Percentiles rank a stretch among this genome's conserved stretches.
phyloP scores from a whole-genome alignment of 1,140 invertebrate species.

The Cydia amplana region DNA sequence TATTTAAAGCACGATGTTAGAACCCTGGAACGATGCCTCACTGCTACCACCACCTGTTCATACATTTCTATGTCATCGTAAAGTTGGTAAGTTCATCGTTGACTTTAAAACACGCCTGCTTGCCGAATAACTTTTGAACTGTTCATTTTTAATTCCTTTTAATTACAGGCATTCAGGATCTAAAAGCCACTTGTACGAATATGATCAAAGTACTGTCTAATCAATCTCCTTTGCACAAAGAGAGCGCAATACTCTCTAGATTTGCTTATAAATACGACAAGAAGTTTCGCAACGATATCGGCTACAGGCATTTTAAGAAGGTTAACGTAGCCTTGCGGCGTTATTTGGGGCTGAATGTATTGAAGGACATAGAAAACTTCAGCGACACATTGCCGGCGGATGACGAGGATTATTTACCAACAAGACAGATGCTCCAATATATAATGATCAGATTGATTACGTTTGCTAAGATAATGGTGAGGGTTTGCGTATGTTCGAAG shows the following conservation, averaged over 20 bases:
- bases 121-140: neutral
- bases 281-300: conserved; percentile 82
- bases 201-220: conserved; percentile 71
- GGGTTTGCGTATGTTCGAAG: conserved; percentile 74
- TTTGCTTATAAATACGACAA: conserved; percentile 82
- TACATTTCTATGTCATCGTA: conserved; percentile 46
- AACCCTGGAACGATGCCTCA: conserved; percentile 63
- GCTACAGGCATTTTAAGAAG: conserved; percentile 80
- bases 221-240: conserved; percentile 76
- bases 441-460: conserved; percentile 79
- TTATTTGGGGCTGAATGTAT: conserved; percentile 76
- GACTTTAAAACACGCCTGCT: neutral
- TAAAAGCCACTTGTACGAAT: conserved; percentile 55
- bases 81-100: conserved; percentile 22
- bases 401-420: conserved; percentile 71
- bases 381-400: conserved; percentile 46
- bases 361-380: conserved; percentile 74
- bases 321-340: conserved; percentile 79
- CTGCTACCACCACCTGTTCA: conserved; percentile 63
- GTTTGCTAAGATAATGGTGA: conserved; percentile 80
- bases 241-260: conserved; percentile 80
- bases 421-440: conserved; percentile 81
- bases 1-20: conserved; percentile 44
- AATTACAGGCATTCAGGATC: conserved; percentile 61
- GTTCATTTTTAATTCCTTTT: neutral